These are phyloP conservation scores for Stichodactyla helianthus DNA, from an alignment of 64 coral and sea anemone species.

Conservation along the genomic window DNA sequence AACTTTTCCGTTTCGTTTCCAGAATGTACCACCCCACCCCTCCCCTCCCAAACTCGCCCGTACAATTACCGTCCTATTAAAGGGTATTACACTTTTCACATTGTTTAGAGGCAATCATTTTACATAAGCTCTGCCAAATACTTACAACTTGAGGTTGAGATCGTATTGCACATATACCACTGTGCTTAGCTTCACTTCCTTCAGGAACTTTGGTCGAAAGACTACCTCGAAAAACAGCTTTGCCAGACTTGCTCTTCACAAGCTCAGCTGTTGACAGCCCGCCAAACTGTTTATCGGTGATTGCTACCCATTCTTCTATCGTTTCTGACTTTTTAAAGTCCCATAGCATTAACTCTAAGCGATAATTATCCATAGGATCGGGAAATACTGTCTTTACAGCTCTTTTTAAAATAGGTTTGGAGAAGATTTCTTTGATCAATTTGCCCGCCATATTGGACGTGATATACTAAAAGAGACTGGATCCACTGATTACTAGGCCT, in stretches of 20 bases:
- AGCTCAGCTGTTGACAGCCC: constrained; percentile 78
- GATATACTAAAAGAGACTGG: background rate
- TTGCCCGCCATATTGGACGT: constrained; percentile 62
- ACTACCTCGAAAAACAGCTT: constrained; percentile 74
- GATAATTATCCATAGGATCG: constrained; percentile 82
- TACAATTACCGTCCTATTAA: too few species aligned
- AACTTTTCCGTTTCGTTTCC: too few species aligned
- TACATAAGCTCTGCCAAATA: background rate
- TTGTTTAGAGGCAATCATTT: too few species aligned
- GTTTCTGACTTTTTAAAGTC: constrained; percentile 71
- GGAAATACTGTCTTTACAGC: constrained; percentile 74
- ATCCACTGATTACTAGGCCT: background rate
- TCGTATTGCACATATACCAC: constrained; percentile 84
- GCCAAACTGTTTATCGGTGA: constrained; percentile 89
- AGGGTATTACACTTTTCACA: too few species aligned
- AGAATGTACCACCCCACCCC: too few species aligned
- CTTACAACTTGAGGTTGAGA: constrained; percentile 83
- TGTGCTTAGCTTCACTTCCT: constrained; percentile 74
- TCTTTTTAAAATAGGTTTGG: constrained; percentile 50
- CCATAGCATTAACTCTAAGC: constrained; percentile 76
- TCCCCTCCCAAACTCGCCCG: too few species aligned
- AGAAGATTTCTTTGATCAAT: constrained; percentile 52
- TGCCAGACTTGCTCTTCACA: constrained; percentile 56
- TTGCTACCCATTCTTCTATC: constrained; percentile 63
- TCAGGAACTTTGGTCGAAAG: constrained; percentile 79